Percentiles rank a stretch among this genome's conserved stretches.
phyloP scores from a whole-genome alignment of 2,797 vertebrate species.

The Rhadinocentrus ornatus region DNA sequence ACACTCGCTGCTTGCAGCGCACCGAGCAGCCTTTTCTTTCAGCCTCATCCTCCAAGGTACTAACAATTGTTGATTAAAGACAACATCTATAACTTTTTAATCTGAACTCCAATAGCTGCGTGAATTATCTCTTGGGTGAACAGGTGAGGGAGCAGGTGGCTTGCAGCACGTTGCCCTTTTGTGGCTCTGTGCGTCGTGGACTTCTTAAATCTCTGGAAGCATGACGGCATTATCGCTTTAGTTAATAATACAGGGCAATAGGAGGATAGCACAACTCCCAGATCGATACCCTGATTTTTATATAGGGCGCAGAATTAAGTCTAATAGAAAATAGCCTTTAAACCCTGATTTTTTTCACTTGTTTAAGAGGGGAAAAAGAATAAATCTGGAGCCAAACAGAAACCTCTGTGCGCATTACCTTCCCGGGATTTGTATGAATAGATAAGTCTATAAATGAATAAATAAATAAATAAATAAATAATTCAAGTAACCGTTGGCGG shows the following conservation, averaged over 20 bases:
- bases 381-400: no score
- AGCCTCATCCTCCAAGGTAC: slow-evolving; percentile 40
- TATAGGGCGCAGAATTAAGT: no score
- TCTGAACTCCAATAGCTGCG: slow-evolving; percentile 30
- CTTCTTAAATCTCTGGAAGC: slow-evolving; percentile 30
- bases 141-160: slow-evolving; percentile 70
- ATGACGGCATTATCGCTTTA: slow-evolving; percentile 7
- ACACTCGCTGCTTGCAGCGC: slow-evolving; percentile 15
- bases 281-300: not conserved
- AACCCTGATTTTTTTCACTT: no score
- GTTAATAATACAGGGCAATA: slow-evolving; percentile 2
- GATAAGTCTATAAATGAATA: no score
- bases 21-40: slow-evolving; percentile 44
- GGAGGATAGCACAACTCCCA: not conserved
- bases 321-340: no score
- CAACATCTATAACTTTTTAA: slow-evolving; percentile 37
- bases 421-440: no score
- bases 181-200: slow-evolving; percentile 15
- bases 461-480: no score
- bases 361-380: no score
- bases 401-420: no score
- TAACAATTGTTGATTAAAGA: slow-evolving; percentile 48
- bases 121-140: slow-evolving; percentile 15
- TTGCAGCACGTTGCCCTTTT: slow-evolving; percentile 42
- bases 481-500: no score